These are phyloP conservation scores for Aspidiotus destructor DNA, from an alignment of 2,888 invertebrate genomes.

Conservation along the genomic window DNA sequence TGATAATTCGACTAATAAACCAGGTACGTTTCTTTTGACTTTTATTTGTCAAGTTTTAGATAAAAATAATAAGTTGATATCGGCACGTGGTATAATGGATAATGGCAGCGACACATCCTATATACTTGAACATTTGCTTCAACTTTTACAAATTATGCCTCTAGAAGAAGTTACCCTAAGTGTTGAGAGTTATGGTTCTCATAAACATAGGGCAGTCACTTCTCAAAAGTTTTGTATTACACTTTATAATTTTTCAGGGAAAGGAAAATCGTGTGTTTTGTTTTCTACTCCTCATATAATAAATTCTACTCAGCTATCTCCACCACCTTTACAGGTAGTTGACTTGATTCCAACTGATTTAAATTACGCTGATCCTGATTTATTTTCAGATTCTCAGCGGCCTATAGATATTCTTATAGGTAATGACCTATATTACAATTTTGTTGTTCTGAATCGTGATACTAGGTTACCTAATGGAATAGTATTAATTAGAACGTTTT, in stretches of 20 bases:
- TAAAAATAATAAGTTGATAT: background rate
- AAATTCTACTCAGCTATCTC: background rate
- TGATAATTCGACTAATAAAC: background rate
- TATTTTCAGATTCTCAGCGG: background rate
- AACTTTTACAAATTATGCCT: background rate
- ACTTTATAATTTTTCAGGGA: background rate
- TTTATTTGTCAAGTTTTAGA: background rate
- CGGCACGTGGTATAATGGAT: background rate
- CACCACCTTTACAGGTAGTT: background rate
- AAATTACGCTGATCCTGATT: background rate
- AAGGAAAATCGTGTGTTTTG: background rate
- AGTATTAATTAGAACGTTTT: background rate
- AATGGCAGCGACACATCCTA: background rate
- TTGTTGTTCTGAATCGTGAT: background rate
- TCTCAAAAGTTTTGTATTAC: background rate
- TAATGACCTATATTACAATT: background rate
- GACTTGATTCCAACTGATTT: background rate
- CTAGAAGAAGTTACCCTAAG: background rate
- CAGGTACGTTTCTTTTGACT: background rate
- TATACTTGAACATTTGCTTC: background rate
- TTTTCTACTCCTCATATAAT: background rate
- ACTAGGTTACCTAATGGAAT: conserved; percentile 1
- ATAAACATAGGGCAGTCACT: background rate
- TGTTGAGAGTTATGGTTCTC: background rate
- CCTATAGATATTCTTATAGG: background rate